phyloP scores from a whole-genome alignment of 2,888 invertebrate genomes.

The Limnephilus marmoratus region DNA sequence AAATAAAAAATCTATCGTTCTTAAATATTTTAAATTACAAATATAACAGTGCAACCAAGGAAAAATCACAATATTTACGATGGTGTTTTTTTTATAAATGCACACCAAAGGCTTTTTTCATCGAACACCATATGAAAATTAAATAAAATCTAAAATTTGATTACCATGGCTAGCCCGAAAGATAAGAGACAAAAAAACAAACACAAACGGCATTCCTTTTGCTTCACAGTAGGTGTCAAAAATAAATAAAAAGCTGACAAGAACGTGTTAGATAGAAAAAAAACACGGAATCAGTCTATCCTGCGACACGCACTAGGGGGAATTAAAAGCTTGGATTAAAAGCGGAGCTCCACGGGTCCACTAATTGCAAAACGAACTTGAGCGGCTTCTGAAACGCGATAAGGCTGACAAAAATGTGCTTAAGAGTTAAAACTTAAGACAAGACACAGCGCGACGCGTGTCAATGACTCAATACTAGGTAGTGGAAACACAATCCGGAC shows the following conservation, averaged over 20 bases:
- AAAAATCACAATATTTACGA: neutral
- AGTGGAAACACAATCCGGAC: neutral
- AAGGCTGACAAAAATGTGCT: slow-evolving; percentile 25
- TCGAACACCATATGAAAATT: neutral
- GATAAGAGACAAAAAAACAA: neutral
- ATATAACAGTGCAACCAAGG: neutral
- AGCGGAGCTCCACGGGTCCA: slow-evolving; percentile 5
- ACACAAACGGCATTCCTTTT: neutral
- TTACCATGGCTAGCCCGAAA: neutral
- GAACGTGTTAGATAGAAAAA: neutral
- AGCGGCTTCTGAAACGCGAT: slow-evolving; percentile 22
- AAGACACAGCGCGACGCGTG: neutral
- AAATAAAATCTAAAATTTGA: neutral
- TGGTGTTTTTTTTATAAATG: neutral
- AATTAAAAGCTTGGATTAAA: slow-evolving; percentile 35
- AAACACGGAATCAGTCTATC: neutral
- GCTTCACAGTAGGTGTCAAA: neutral
- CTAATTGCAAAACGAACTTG: slow-evolving; percentile 34
- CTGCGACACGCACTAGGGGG: neutral
- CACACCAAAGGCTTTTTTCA: neutral
- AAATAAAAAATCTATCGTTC: neutral
- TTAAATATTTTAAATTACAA: neutral
- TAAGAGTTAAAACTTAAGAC: neutral
- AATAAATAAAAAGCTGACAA: neutral
- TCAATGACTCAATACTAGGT: neutral